Conservation (phyloP, 2,888 invertebrate genomes). For the Pemphredon lugubris region DNA sequence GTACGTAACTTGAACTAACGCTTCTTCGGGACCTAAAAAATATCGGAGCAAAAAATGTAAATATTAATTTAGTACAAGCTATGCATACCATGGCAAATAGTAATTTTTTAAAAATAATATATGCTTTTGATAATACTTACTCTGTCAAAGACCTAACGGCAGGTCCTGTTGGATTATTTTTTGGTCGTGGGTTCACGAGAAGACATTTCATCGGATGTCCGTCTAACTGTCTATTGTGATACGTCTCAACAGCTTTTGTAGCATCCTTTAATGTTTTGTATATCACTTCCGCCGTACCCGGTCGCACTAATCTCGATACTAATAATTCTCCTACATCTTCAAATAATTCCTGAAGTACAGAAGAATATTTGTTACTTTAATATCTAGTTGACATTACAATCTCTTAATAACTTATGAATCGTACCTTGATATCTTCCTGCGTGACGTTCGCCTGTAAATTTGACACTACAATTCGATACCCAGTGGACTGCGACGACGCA, state of each 20-base stretch:
- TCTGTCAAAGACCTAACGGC: slow-evolving; percentile 78
- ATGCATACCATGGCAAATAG: too few relatives aligned
- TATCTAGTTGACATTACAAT: not conserved
- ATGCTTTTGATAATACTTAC: slow-evolving; percentile 70
- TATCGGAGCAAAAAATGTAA: slow-evolving; percentile 2
- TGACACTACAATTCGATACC: slow-evolving; percentile 94
- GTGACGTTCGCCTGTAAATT: slow-evolving; percentile 94
- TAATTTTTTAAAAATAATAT: not conserved
- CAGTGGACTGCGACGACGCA: slow-evolving; percentile 81
- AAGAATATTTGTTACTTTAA: not conserved
- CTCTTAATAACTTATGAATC: not conserved
- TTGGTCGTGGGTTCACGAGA: slow-evolving; percentile 89
- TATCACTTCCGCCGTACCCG: slow-evolving; percentile 95
- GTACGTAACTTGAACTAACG: slow-evolving; percentile 76
- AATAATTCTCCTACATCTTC: slow-evolving; percentile 94
- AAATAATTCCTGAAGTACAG: slow-evolving; percentile 90
- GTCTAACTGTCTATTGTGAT: slow-evolving; percentile 96
- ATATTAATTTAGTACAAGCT: too few relatives aligned
- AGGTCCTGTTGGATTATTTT: slow-evolving; percentile 84
- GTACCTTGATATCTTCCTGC: slow-evolving; percentile 93
- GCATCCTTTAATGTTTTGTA: slow-evolving; percentile 93
- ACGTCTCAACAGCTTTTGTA: slow-evolving; percentile 94
- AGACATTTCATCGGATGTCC: slow-evolving; percentile 96
- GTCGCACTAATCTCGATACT: slow-evolving; percentile 91
- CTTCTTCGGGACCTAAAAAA: slow-evolving; percentile 72